These are phyloP conservation scores for Sinella curviseta DNA, from an alignment of 1,140 invertebrate species.

Conservation along the genomic window DNA sequence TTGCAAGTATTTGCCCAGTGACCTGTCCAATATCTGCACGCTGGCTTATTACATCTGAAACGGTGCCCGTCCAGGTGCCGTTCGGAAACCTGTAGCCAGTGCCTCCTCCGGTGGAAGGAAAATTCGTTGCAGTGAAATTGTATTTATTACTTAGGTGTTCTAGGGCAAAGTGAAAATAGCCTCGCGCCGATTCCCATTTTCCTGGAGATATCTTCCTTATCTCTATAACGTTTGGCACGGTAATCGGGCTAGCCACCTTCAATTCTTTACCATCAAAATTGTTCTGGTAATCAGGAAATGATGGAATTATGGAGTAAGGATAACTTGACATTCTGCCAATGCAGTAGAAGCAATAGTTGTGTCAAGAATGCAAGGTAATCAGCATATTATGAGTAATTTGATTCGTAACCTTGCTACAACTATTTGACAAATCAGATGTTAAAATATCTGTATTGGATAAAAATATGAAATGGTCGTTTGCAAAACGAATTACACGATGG, in stretches of 20 bases:
- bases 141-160: slow-evolving; percentile 9
- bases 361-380: too few relatives aligned
- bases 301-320: too few relatives aligned
- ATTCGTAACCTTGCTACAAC: too few relatives aligned
- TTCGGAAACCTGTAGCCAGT: slow-evolving; percentile 29
- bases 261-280: slow-evolving; percentile 41
- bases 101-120: slow-evolving; percentile 38
- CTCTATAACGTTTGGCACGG: slow-evolving; percentile 26
- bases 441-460: too few relatives aligned
- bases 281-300: not conserved
- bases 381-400: too few relatives aligned
- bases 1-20: not conserved
- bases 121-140: slow-evolving; percentile 37
- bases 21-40: not conserved
- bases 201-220: not conserved
- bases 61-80: slow-evolving; percentile 36
- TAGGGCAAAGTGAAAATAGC: slow-evolving; percentile 9
- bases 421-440: too few relatives aligned
- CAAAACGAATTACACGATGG: too few relatives aligned
- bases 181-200: slow-evolving; percentile 2
- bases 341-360: too few relatives aligned
- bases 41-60: not conserved
- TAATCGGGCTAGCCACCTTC: slow-evolving; percentile 9
- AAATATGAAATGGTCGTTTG: too few relatives aligned
- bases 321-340: too few relatives aligned